phyloP scores from a whole-genome alignment of 2,113 vertebrate genomes.

The Neofelis nebulosa region DNA sequence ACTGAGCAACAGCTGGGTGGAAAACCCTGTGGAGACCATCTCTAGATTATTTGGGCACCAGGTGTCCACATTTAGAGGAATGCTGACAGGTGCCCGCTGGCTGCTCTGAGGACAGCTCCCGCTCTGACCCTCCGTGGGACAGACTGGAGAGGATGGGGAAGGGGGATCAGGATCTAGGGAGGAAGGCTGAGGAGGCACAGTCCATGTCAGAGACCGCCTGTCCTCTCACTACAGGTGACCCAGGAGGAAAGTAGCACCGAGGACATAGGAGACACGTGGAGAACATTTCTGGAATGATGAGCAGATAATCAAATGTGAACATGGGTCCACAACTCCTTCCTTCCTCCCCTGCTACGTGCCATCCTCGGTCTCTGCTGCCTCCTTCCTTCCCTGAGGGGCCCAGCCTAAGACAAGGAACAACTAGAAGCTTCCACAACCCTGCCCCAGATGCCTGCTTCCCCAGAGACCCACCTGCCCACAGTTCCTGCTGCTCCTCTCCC shows the following conservation, averaged over 20 bases:
- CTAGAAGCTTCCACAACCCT: neutral
- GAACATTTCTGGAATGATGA: neutral
- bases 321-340: neutral
- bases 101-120: neutral
- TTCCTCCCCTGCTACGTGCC: neutral
- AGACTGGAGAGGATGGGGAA: neutral
- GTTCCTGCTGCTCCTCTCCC: neutral
- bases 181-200: neutral
- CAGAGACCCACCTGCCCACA: too few relatives aligned
- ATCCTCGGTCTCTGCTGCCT: neutral
- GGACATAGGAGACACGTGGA: neutral
- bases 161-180: neutral
- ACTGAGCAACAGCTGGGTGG: neutral
- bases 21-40: neutral
- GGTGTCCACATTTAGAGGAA: neutral
- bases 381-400: neutral
- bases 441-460: neutral
- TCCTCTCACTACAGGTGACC: neutral
- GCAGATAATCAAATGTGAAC: neutral
- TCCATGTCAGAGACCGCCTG: neutral
- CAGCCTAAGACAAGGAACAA: neutral
- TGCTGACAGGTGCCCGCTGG: fast-evolving
- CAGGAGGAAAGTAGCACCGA: neutral
- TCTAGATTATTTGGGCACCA: neutral
- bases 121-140: neutral